Evolutionary conservation across 1,140 invertebrate species (phyloP).

Genomic region (Dinoponera quadriceps): DNA sequence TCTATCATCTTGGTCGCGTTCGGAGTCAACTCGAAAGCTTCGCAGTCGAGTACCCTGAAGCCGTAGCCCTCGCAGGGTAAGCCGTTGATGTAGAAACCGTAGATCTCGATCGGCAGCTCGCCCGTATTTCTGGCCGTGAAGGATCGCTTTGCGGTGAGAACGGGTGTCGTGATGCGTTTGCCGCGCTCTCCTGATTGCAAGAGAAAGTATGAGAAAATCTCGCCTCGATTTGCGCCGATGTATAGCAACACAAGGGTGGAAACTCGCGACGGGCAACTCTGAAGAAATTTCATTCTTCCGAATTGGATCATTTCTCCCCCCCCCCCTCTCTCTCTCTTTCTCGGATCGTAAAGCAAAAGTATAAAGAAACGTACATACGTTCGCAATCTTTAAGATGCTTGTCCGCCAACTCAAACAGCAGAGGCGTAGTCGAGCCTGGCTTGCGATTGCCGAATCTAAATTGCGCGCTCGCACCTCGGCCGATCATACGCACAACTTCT

Average conservation of each 20-base stretch:
- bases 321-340: not conserved
- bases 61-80: conserved; percentile 94
- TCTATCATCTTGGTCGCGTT: conserved; percentile 95
- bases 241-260: not conserved
- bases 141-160: conserved; percentile 92
- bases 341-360: conserved; percentile 16
- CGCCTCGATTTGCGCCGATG: not conserved
- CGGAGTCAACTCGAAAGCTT: conserved; percentile 91
- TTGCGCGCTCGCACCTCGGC: conserved; percentile 93
- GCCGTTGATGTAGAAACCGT: conserved; percentile 91
- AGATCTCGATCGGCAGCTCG: conserved; percentile 91
- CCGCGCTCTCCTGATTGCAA: conserved; percentile 84
- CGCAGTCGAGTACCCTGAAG: conserved; percentile 94
- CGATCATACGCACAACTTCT: conserved; percentile 93
- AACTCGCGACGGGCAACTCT: not conserved
- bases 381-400: conserved; percentile 94
- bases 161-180: conserved; percentile 87
- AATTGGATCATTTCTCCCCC: not conserved
- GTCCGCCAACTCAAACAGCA: conserved; percentile 94
- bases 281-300: too few species aligned
- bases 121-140: conserved; percentile 96
- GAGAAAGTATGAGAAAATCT: conserved; percentile 41
- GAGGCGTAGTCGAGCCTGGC: conserved; percentile 90
- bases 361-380: conserved; percentile 84
- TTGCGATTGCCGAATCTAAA: conserved; percentile 96